Evolutionary conservation across 2,888 invertebrate genomes (phyloP), one percentile per base, ranked within the genome.

Genomic region (Apeira syringaria): DNA sequence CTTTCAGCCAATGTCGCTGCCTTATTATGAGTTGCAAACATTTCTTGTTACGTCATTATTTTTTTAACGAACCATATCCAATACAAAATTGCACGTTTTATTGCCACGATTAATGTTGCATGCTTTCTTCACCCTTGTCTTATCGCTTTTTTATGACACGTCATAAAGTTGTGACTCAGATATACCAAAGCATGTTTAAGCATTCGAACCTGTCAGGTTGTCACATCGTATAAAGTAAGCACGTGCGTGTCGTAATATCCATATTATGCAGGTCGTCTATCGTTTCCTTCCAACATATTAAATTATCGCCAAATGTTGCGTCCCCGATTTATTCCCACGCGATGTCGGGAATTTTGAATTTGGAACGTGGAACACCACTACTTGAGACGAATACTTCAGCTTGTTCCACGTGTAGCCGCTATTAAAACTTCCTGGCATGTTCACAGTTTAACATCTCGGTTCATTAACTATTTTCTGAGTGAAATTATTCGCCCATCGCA

Each of bases 271-370:
- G 38, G 59, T 59, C 61, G 53, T 60, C 61, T 64, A 61, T 67
- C 68, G 61, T 62, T 65, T 74, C 70, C 64, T 75, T 70, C 67
- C 70, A 53, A 65, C 63, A 76, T 80, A 80, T 81, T 79, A 82
- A 83, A 80, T 80, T 74, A 81, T 78, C 70, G 70, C 74, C 74
- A 78, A 78, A 75, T 77, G 79, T 76, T 74, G 62, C 75, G 66
- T 71, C 56, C 55, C 57, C 69, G 72, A 74, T 77, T 74, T 74
- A 74, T 74, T 68, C 66, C 47, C 61, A 64, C 50, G 44, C 58
- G 27, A 43, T 48, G 46, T 33, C 34, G 13, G 10, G 29, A 41
- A 44, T 50, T 50, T 33, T 42, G 49, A 45, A 50, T 41, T 15
- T 41, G 36, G 37, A 34, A 15, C 15, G n/a, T n/a, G n/a, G n/a